Percentiles rank a stretch among this genome's conserved stretches.
phyloP scores from a whole-genome alignment of 2,797 vertebrate species.

The Chiroxiphia lanceolata region DNA sequence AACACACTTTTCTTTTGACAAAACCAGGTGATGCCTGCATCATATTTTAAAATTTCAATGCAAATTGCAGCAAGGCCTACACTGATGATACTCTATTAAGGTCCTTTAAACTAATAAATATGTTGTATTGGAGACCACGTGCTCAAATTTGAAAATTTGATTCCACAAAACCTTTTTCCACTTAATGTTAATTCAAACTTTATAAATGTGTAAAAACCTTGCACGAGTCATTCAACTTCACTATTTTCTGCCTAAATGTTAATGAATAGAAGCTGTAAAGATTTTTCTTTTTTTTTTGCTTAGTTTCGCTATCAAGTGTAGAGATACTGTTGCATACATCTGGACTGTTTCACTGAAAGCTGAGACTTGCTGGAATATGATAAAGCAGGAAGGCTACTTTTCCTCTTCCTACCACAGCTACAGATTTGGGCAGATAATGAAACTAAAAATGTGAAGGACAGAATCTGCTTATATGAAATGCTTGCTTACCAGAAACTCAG shows the following conservation, averaged over 20 bases:
- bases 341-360: neutral
- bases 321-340: neutral
- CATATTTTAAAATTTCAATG: neutral
- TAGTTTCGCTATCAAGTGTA: neutral
- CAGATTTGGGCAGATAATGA: neutral
- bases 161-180: neutral
- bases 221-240: neutral
- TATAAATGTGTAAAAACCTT: neutral
- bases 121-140: rapidly evolving
- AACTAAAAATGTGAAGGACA: neutral
- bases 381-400: slow-evolving; percentile 12
- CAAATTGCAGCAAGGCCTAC: neutral
- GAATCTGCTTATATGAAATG: neutral
- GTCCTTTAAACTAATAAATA: neutral
- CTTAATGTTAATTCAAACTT: neutral
- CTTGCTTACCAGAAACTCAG: neutral
- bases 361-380: neutral
- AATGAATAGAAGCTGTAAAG: neutral
- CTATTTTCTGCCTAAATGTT: neutral
- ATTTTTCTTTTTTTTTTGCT: neutral
- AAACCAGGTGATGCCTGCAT: neutral
- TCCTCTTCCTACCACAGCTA: neutral
- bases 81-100: neutral
- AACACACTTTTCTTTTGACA: neutral
- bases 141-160: neutral